Base-by-base conservation (phyloP, 2,797 vertebrate species). In the Galaxias olidus region DNA sequence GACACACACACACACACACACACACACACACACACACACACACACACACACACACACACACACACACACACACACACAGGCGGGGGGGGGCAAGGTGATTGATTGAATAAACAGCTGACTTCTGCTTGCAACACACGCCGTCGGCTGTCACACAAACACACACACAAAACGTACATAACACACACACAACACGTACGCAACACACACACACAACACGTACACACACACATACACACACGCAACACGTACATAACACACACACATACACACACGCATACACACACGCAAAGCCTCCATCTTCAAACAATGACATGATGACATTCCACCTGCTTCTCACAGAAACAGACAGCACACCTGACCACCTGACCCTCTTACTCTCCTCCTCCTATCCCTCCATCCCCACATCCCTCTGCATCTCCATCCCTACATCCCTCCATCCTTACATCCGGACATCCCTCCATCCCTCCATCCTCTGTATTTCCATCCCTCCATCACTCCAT, bases 51-150 rank as follows among this genome's bases (percentile, higher is more conserved):
- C 59, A 63, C 62, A 56, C 47, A 30, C 30, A 30, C 30, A 30
- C 30, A 30, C 30, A 30, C 30, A 30, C 30, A 30, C 30, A 30
- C 30, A 30, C 30, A 30, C 30, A 30, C 86, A 89, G 81, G 72
- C 89, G 83, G 90, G 65, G 91, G 88, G 90, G 90, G 86, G 93
- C 94, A 90, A 66, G 45, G 93, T 97, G 97, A 99, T 98, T 94
- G 96, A 98, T 98, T 96, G 93, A 93, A 96, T 78, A 86, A 95
- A 93, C 80, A 93, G 94, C 94, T 96, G 95, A 96, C 96, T 95
- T 87, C 89, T 85, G 83, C 78, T 76, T 75, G 85, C 62, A 66
- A 63, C 42, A 55, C 63, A 67, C 59, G 52, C 62, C 61, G 54
- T 54, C 71, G 62, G 65, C 72, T 63, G 47, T 59, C 64, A 65